Conservation (phyloP, 2,113 vertebrate species). For the Nothoprocta perdicaria region DNA sequence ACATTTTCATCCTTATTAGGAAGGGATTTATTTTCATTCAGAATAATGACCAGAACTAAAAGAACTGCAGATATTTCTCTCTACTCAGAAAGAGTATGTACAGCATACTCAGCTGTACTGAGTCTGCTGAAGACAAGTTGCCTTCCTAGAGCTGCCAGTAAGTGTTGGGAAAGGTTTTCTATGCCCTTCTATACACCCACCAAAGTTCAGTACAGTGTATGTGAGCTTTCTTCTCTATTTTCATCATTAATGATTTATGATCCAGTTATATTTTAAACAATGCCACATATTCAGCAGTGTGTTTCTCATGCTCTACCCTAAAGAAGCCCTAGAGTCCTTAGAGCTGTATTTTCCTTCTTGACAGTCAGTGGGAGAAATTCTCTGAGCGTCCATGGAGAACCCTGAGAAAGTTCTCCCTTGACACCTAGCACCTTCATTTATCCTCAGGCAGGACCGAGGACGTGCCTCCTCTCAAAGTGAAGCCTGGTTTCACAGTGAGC, state of each 20-base stretch:
- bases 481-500: background rate
- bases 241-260: slow-evolving; percentile 1
- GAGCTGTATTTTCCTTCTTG: background rate
- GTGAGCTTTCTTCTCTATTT: background rate
- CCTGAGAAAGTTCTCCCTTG: background rate
- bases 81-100: background rate
- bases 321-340: background rate
- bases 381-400: background rate
- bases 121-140: background rate
- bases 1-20: slow-evolving; percentile 21
- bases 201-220: background rate
- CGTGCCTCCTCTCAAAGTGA: background rate
- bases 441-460: background rate
- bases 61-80: slow-evolving; percentile 48
- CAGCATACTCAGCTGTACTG: background rate
- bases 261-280: background rate
- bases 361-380: background rate
- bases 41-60: background rate
- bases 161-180: slow-evolving; percentile 33
- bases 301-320: background rate
- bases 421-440: background rate
- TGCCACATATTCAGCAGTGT: fast-evolving
- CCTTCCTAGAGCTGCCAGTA: background rate
- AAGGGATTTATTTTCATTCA: slow-evolving; percentile 15
- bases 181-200: background rate